phyloP scores from a whole-genome alignment of 2,888 invertebrate species.

The Eustalomyia histrio region DNA sequence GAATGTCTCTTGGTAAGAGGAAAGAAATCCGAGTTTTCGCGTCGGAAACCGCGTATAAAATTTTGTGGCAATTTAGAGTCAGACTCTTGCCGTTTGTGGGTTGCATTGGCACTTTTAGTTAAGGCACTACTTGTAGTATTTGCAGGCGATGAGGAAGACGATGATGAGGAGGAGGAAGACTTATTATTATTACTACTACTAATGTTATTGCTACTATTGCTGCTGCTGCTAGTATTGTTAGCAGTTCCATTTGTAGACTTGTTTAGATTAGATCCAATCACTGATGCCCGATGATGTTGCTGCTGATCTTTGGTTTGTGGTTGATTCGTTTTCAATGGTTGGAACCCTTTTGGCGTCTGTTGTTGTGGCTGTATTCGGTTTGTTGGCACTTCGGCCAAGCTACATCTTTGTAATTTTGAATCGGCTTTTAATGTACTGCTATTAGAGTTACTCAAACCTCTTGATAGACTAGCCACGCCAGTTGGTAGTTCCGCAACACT shows the following conservation, averaged over 20 bases:
- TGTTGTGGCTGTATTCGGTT: constrained; percentile 63
- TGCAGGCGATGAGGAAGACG: constrained; percentile 58
- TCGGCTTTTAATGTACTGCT: constrained; percentile 79
- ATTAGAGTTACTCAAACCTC: constrained; percentile 71
- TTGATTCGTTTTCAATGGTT: constrained; percentile 61
- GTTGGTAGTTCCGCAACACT: constrained; percentile 32
- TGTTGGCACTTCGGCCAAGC: constrained; percentile 61
- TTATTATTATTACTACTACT: constrained; percentile 70
- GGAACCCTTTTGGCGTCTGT: constrained; percentile 73
- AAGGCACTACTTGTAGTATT: constrained; percentile 70
- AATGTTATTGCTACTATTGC: constrained; percentile 31
- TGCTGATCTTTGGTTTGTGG: constrained; percentile 63
- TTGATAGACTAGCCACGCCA: constrained; percentile 70
- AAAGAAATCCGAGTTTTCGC: constrained; percentile 92
- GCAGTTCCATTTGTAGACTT: constrained; percentile 55
- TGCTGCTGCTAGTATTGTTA: constrained; percentile 38
- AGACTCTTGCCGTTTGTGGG: constrained; percentile 86
- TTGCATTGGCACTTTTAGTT: constrained; percentile 78
- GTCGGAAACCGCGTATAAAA: constrained; percentile 88
- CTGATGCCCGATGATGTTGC: constrained; percentile 60
- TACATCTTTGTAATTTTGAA: constrained; percentile 70
- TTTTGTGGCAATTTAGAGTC: constrained; percentile 86
- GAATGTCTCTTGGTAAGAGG: constrained; percentile 89
- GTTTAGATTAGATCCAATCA: constrained; percentile 46
- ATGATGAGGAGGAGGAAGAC: constrained; percentile 58